These are phyloP conservation scores for Coelopa frigida DNA, from an alignment of 1,140 invertebrate genomes.

Conservation along the genomic window DNA sequence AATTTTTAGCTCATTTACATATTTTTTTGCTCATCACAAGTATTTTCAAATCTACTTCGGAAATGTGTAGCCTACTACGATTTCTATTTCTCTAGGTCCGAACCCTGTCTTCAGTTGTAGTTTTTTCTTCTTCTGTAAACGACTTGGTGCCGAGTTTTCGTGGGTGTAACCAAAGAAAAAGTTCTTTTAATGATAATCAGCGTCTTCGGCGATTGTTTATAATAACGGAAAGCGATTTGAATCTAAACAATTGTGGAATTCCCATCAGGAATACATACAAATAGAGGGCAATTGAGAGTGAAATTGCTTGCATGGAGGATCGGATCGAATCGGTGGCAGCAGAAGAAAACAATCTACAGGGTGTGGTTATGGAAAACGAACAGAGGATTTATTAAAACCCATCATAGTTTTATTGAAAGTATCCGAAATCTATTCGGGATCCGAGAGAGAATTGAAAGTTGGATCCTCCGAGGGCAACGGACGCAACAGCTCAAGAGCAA, in stretches of 20 bases:
- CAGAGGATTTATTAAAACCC: not conserved
- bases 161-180: conserved; percentile 4
- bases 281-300: not conserved
- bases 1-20: too few species aligned
- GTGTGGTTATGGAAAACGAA: conserved; percentile 8
- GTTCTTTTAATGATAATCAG: not conserved
- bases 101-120: too few species aligned
- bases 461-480: not conserved
- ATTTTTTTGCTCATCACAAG: too few species aligned
- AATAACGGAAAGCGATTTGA: not conserved
- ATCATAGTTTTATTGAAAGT: not conserved
- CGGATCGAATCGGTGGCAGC: not conserved
- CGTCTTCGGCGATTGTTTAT: conserved; percentile 4
- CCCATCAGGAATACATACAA: not conserved
- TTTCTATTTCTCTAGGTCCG: too few species aligned
- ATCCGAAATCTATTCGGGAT: not conserved
- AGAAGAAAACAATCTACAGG: conserved; percentile 6
- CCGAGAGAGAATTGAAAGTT: not conserved
- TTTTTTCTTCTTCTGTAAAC: too few species aligned
- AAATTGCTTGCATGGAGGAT: not conserved
- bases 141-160: too few species aligned
- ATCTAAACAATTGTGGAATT: conserved; percentile 2
- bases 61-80: too few species aligned
- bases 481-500: too few species aligned
- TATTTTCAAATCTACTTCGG: too few species aligned